A percentile compares a stretch with the other conserved stretches of the same genome.
These are phyloP conservation scores for Amazona vittata DNA, from an alignment of 2,113 vertebrate species.

Conservation along the genomic window DNA sequence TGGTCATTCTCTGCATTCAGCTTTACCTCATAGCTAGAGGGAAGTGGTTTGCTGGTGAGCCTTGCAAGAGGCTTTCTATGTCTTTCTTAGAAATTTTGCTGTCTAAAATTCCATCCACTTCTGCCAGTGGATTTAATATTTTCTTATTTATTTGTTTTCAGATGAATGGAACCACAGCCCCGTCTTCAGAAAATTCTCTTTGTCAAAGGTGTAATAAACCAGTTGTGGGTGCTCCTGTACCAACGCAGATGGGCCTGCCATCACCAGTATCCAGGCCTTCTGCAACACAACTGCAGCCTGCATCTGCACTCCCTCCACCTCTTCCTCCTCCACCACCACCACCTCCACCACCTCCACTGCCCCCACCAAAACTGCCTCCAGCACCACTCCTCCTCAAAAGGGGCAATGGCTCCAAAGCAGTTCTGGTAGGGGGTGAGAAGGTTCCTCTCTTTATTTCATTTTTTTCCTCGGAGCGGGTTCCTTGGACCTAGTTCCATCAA, in stretches of 20 bases:
- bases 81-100: not conserved
- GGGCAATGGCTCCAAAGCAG: slow-evolving; percentile 14
- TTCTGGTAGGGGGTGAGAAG: slow-evolving; percentile 67
- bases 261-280: not conserved
- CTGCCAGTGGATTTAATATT: not conserved
- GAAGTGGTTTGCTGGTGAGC: not conserved
- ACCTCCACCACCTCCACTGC: not conserved
- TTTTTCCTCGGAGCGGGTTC: not conserved
- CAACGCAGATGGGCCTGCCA: not conserved
- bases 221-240: not conserved
- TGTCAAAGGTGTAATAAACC: slow-evolving; percentile 47
- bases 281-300: not conserved
- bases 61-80: not conserved
- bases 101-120: not conserved
- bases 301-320: not conserved
- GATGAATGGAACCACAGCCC: not conserved
- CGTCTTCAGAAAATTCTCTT: slow-evolving; percentile 13
- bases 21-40: not conserved
- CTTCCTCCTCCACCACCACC: not conserved
- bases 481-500: not conserved
- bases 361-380: slow-evolving; percentile 48
- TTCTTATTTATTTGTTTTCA: slow-evolving; percentile 11
- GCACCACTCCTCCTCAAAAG: slow-evolving; percentile 59
- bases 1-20: not conserved
- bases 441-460: not conserved